phyloP scores from a whole-genome alignment of 2,797 vertebrate genomes.

The Argentina silus region DNA sequence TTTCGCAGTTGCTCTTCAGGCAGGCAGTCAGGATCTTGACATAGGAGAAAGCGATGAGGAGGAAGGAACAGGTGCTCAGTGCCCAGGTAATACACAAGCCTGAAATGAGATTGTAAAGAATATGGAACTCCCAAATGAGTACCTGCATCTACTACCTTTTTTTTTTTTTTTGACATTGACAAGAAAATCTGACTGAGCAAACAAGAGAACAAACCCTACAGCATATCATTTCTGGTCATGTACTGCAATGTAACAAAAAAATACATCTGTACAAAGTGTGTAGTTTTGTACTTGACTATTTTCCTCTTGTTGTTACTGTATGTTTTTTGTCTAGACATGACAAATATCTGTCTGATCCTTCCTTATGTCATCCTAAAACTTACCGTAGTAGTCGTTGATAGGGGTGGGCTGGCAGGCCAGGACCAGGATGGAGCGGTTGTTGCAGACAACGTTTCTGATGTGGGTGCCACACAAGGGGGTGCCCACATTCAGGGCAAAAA shows the following conservation, averaged over 20 bases:
- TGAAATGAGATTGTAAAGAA: conserved; percentile 1
- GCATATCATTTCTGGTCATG: too few relatives aligned
- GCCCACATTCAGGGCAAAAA: conserved; percentile 52
- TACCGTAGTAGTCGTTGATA: conserved; percentile 53
- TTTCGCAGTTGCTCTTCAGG: conserved; percentile 22
- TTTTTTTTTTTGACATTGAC: too few relatives aligned
- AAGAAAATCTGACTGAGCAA: too few relatives aligned
- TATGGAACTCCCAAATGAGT: too few relatives aligned
- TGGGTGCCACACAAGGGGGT: conserved; percentile 45
- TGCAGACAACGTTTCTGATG: conserved; percentile 61
- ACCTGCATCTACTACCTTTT: too few relatives aligned
- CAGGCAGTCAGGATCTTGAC: conserved; percentile 49
- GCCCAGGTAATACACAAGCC: conserved; percentile 55
- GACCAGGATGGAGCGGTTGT: conserved; percentile 55
- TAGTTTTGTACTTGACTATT: too few relatives aligned
- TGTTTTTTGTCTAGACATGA: too few relatives aligned
- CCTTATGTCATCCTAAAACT: neutral
- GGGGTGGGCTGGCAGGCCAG: conserved; percentile 57
- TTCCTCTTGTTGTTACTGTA: too few relatives aligned
- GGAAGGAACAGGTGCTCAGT: conserved; percentile 47
- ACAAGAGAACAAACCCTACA: too few relatives aligned
- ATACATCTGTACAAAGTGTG: too few relatives aligned
- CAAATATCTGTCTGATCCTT: neutral
- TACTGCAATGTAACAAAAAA: too few relatives aligned
- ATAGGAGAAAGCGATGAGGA: conserved; percentile 64